A percentile compares a stretch with the other conserved stretches of the same genome.
Conservation (phyloP, 2,888 invertebrate genomes). For the Dasypogon diadema region DNA sequence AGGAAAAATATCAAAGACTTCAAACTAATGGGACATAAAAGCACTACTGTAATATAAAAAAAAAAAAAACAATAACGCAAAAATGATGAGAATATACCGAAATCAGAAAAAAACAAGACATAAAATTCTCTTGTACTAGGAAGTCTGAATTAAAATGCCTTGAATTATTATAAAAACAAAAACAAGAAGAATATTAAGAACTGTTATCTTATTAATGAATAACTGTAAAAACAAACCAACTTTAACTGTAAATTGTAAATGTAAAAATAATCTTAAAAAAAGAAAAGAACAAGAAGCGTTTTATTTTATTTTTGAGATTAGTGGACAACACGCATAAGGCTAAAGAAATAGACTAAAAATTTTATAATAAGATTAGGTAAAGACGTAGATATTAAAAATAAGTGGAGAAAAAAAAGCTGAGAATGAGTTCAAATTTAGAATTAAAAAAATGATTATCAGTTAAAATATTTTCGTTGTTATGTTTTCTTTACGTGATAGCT, state of each 20-base stretch:
- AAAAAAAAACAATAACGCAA: constrained; percentile 7
- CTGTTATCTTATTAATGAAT: constrained; percentile 52
- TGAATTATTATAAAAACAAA: constrained; percentile 59
- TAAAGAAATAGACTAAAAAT: constrained; percentile 13
- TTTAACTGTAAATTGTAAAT: constrained; percentile 35
- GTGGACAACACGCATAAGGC: constrained; percentile 26
- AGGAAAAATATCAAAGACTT: no score
- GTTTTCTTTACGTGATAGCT: background rate
- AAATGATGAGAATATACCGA: constrained; percentile 8
- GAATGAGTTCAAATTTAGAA: constrained; percentile 42
- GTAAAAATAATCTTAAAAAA: constrained; percentile 3
- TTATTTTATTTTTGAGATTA: constrained; percentile 9
- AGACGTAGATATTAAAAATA: constrained; percentile 8
- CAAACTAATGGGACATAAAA: no score
- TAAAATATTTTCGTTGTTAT: no score
- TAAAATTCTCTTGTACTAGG: constrained; percentile 58
- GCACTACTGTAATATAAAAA: no score
- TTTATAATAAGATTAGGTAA: background rate
- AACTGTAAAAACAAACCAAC: constrained; percentile 21
- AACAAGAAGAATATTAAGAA: constrained; percentile 47
- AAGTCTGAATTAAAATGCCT: constrained; percentile 61
- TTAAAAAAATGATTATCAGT: background rate
- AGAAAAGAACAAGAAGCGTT: background rate
- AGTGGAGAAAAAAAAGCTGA: background rate
- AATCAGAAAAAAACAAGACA: constrained; percentile 27